Evolutionary conservation across 2,113 vertebrate genomes (phyloP), one percentile per base, ranked within the genome.

Genomic region (Carettochelys insculpta): DNA sequence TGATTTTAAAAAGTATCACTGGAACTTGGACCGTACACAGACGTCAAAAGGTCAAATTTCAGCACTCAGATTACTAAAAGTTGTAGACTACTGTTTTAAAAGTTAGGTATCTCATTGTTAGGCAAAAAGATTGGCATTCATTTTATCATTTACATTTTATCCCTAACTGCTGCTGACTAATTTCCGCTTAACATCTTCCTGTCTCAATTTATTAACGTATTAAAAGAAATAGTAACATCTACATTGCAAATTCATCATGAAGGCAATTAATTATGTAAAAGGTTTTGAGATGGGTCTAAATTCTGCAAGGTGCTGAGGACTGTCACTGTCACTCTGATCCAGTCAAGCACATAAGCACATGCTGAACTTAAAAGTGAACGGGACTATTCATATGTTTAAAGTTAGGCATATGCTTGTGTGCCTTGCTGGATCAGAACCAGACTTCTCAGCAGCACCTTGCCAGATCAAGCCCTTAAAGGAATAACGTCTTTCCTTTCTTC

Each of bases 261-360:
- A 86, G 88, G 84, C 87, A 93, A 85, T 94, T 91, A 91, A 91
- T 83, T 90, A 88, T 90, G 48, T 56, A 71, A 84, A 89, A 78
- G 34, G 84, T 78, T 91, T 90, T 45, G 88, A 77, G 79, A 91
- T 89, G 88, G 43, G 76, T 31, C 71, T 95, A 88, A 89, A 78
- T 54, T 54, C 86, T 71, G 22, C 77, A 83, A 91, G 77, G 71
- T 16, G 71, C 47, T 84, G 82, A 94, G 50, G 29, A n/a, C n/a
- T n/a, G n/a, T n/a, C n/a, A 82, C 17, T 54, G 25, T 41, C 71
- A 48, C 48, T 90, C 92, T 92, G 91, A 53, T 82, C 20, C n/a
- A 90, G 65, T 19, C 19, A 24, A 38, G 29, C 71, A 80, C 48
- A n/a, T 80, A 78, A 91, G 48, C 31, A 76, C 41, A 52, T 9